Evolutionary conservation across 2,797 vertebrate genomes (phyloP).

Genomic region (Spinus olivaceus): DNA sequence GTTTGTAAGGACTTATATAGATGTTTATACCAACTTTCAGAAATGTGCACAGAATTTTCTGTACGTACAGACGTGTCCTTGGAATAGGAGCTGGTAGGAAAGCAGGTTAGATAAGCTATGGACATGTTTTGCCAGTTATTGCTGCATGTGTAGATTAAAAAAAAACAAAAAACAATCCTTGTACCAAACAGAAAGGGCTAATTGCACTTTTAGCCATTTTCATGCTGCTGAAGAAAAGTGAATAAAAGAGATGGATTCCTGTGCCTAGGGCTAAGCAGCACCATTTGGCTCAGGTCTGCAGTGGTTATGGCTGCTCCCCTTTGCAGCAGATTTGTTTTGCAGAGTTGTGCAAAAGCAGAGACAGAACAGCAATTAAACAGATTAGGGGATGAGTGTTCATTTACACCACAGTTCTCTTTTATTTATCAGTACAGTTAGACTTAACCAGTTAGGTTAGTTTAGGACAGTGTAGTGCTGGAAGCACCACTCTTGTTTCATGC

Average conservation of each 20-base stretch:
- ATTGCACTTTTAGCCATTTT: background rate
- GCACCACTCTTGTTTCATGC: background rate
- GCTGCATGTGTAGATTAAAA: background rate
- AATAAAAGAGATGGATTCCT: background rate
- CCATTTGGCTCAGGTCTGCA: background rate
- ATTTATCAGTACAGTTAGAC: background rate
- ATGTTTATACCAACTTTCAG: background rate
- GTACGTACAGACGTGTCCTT: background rate
- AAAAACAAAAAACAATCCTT: background rate
- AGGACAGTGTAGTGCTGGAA: background rate
- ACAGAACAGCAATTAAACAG: background rate
- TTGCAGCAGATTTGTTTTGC: background rate
- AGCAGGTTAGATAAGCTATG: background rate
- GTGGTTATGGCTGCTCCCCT: background rate
- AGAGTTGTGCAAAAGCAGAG: background rate
- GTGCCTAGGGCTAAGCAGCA: background rate
- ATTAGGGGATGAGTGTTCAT: background rate
- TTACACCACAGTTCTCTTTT: background rate
- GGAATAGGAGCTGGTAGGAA: background rate
- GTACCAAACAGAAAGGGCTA: background rate
- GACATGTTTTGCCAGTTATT: background rate
- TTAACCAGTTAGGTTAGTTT: background rate
- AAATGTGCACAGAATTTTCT: background rate
- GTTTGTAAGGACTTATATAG: background rate
- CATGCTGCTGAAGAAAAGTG: background rate